A percentile compares a stretch with the other conserved stretches of the same genome.
phyloP scores from a whole-genome alignment of 2,888 invertebrate species.

The Thera obeliscata region DNA sequence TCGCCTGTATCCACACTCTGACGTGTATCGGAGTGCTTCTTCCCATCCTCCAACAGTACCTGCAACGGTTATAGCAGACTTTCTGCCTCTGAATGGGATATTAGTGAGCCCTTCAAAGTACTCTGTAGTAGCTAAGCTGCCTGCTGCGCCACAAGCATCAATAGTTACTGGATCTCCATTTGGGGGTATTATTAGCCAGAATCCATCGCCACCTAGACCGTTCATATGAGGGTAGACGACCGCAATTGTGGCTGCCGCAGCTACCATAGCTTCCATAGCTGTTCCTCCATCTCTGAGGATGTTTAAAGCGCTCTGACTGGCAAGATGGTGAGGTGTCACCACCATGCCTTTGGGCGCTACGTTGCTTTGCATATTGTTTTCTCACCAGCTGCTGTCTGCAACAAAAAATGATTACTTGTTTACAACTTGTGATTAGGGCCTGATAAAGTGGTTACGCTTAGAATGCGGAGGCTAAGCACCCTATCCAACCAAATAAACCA shows the following conservation, averaged over 20 bases:
- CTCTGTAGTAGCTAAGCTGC: conserved; percentile 64
- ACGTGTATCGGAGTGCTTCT: conserved; percentile 70
- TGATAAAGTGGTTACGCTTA: neutral
- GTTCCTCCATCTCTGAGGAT: conserved; percentile 73
- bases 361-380: conserved; percentile 55
- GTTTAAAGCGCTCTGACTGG: conserved; percentile 69
- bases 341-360: conserved; percentile 68
- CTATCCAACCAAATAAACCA: conserved; percentile 15
- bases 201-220: conserved; percentile 73
- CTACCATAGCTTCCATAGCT: conserved; percentile 74
- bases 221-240: conserved; percentile 79
- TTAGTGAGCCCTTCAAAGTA: conserved; percentile 56
- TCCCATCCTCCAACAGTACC: conserved; percentile 77
- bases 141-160: conserved; percentile 73
- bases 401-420: conserved; percentile 8
- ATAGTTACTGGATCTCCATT: conserved; percentile 68
- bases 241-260: conserved; percentile 74
- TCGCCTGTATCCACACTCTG: conserved; percentile 68
- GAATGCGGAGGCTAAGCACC: neutral
- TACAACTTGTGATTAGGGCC: neutral
- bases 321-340: conserved; percentile 75
- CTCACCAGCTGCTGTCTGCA: conserved; percentile 10
- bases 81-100: conserved; percentile 67
- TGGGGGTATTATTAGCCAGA: conserved; percentile 76
- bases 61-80: conserved; percentile 70